These are phyloP conservation scores for Trematomus bernacchii DNA, from an alignment of 2,797 vertebrate genomes.

Conservation along the genomic window DNA sequence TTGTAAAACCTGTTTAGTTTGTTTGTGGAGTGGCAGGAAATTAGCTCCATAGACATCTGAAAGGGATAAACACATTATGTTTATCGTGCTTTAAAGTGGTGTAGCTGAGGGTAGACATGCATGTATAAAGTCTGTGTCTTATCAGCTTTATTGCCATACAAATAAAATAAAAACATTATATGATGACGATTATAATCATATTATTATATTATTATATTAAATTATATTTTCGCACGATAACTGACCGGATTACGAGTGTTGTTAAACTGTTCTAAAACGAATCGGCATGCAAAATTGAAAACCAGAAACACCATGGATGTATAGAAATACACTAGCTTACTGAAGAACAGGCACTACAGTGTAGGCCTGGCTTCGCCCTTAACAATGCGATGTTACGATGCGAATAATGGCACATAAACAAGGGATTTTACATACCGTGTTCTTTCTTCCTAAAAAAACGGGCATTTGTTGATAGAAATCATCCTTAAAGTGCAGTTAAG, in stretches of 20 bases:
- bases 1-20: no score
- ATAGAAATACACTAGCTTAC: not conserved
- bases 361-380: conserved; percentile 35
- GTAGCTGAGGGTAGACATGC: no score
- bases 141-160: not conserved
- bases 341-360: not conserved
- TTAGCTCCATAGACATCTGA: no score
- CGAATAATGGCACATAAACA: not conserved
- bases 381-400: conserved; percentile 8
- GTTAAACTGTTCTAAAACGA: not conserved
- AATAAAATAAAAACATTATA: not conserved
- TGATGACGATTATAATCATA: not conserved
- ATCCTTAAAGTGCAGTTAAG: accelerated
- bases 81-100: not conserved
- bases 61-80: conserved; percentile 11
- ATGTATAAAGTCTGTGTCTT: not conserved
- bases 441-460: not conserved
- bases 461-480: accelerated
- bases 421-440: conserved; percentile 51
- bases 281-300: not conserved
- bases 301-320: not conserved
- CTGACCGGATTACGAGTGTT: not conserved
- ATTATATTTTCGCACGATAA: not conserved
- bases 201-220: no score
- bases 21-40: no score